Conservation (phyloP, 2,797 vertebrate species). For the Channa striata region DNA sequence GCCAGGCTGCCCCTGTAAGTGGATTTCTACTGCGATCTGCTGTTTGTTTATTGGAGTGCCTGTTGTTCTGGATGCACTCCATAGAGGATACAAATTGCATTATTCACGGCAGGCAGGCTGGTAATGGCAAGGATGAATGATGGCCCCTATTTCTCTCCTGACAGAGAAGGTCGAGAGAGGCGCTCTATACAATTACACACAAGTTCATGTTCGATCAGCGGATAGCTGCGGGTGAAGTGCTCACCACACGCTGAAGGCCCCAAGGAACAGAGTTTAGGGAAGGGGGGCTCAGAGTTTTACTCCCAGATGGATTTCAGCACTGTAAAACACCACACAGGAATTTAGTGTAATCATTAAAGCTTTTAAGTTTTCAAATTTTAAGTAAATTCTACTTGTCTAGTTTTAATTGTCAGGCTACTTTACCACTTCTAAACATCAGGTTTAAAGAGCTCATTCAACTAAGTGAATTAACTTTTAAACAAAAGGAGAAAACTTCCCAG, state of each 20-base stretch:
- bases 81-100: slow-evolving; percentile 88
- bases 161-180: slow-evolving; percentile 86
- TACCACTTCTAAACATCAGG: too few species aligned
- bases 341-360: too few species aligned
- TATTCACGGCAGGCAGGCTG: slow-evolving; percentile 85
- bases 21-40: slow-evolving; percentile 82
- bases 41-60: slow-evolving; percentile 85
- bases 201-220: slow-evolving; percentile 77
- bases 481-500: too few species aligned
- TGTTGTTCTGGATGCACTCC: slow-evolving; percentile 87
- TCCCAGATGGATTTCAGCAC: slow-evolving; percentile 32
- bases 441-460: too few species aligned
- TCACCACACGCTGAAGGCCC: slow-evolving; percentile 34
- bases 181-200: slow-evolving; percentile 81
- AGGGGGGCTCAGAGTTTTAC: slow-evolving; percentile 38
- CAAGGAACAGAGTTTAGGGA: slow-evolving; percentile 43
- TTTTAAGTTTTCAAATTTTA: too few species aligned
- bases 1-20: slow-evolving; percentile 77
- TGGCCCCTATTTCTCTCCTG: slow-evolving; percentile 82
- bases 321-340: slow-evolving; percentile 21
- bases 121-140: slow-evolving; percentile 87
- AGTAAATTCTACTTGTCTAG: too few species aligned
- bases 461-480: too few species aligned
- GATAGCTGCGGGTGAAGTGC: slow-evolving; percentile 63
- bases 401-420: too few species aligned